Base-by-base conservation (phyloP, 2,113 vertebrate genomes). In the Vidua macroura region DNA sequence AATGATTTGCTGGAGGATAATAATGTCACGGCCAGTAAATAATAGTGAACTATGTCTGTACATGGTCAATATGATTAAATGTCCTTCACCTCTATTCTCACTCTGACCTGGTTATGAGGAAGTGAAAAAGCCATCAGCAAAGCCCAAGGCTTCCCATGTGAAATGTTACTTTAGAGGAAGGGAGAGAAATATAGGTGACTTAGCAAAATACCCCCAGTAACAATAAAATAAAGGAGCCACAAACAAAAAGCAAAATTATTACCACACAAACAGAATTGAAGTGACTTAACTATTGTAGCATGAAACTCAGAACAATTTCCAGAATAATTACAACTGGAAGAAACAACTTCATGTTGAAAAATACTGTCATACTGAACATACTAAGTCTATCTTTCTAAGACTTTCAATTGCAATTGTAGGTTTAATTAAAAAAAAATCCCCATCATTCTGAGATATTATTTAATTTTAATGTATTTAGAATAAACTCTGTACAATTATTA, bases 21-120 rank as follows among this genome's bases (percentile, higher is more conserved):
- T 98, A 98, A 98, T 98, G 97, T 98, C 98, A 98, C 92, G 97
- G 97, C 97, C 97, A 97, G 98, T 98, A 99, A 99, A 98, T 98
- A 98, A 98, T 95, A 98, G 97, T 97, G 96, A 95, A 97, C 92
- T 98, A 95, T 97, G 96, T 97, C 96, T 97, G 96, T 98, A 98
- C 97, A 98, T 98, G 98, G 98, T 97, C 98, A 98, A 97, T 97
- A 97, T 96, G 95, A 98, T 97, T 97, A 96, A 98, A 98, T 97
- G 97, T 97, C 98, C 97, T 98, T 98, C 97, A 98, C 96, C 96
- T 93, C 86, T 96, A 97, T 92, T 95, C 97, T 97, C 97, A 88
- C 86, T 97, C 96, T 98, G 97, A 98, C 97, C 96, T 93, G 85
- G 94, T 79, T 92, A 95, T 39, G 68, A 94, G 88, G 63, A 89